Base-by-base conservation (phyloP, 2,797 vertebrate species). In the Limnodromus scolopaceus region DNA sequence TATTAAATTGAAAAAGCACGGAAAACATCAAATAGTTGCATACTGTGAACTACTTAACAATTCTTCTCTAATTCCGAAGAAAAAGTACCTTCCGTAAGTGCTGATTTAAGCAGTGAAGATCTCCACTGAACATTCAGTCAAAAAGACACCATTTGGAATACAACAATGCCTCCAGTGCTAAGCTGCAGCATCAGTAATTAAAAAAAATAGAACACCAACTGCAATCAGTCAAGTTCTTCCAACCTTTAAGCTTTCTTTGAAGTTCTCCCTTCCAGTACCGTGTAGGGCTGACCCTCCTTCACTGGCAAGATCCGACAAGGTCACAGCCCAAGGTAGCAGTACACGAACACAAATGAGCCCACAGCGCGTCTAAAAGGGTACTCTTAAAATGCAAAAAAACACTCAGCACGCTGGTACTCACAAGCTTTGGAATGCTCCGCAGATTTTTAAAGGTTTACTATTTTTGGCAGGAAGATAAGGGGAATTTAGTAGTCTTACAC, bases 401-500 rank as follows among this genome's bases (percentile, higher is more conserved):
- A 22, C 41, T 55, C 61, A 77, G 34, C 64, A 82, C 3, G 0
- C 28, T 30, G 71, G 34, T 80, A 51, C 77, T 88, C 61, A 69
- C 5, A 1, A 66, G 71, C 53, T 82, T 63, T 53, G 64, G n/a
- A 70, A 94, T 34, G 55, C 63, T 87, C 60, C 4, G 15, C 13
- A 1, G 78, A 41, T 81, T 93, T 94, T 84, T 92, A 53, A 88
- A 92, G 57, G 45, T 75, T 77, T 79, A 81, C 66, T 90, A n/a
- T 49, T 92, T 89, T 53, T 48, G 82, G 75, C 78, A 94, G 74
- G 46, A 55, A 89, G 79, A 81, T 53, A 32, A 69, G 27, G n/a
- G 55, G 66, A 69, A 82, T 92, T 92, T 46, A 65, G 82, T 18
- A 65, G 72, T 41, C 84, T 81, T 41, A 39, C 23, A 27, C 4